Conservation (phyloP, 2,888 invertebrate species). For the Acanthoscelides obtectus region DNA sequence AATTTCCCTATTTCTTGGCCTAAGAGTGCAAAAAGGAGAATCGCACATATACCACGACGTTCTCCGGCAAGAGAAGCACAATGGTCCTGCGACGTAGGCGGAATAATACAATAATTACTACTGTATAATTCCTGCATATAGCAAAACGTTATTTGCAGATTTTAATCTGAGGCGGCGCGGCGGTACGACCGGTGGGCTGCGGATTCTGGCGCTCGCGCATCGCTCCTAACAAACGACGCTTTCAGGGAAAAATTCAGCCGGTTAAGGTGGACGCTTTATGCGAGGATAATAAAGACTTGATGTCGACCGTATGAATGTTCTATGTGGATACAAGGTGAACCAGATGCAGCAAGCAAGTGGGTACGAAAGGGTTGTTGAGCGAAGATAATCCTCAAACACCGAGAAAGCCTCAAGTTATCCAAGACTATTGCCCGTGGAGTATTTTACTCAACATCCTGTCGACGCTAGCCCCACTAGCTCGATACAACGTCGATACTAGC, state of each 20-base stretch:
- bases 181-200: background rate
- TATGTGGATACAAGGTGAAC: background rate
- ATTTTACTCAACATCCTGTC: too few relatives aligned
- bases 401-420: too few relatives aligned
- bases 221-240: background rate
- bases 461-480: too few relatives aligned
- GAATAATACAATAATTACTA: background rate
- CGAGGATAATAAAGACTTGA: background rate
- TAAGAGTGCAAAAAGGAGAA: background rate
- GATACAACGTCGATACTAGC: too few relatives aligned
- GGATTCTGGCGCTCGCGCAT: background rate
- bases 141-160: background rate
- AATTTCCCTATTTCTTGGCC: too few relatives aligned
- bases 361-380: too few relatives aligned
- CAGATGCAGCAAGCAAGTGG: too few relatives aligned
- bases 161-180: background rate
- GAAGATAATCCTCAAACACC: too few relatives aligned
- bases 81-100: background rate
- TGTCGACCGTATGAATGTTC: background rate
- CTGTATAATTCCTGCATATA: background rate
- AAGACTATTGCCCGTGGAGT: too few relatives aligned
- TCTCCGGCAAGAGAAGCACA: background rate
- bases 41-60: background rate
- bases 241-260: background rate
- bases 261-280: background rate